Evolutionary conservation across 2,113 vertebrate species (phyloP).

Genomic region (Mus spicilegus): DNA sequence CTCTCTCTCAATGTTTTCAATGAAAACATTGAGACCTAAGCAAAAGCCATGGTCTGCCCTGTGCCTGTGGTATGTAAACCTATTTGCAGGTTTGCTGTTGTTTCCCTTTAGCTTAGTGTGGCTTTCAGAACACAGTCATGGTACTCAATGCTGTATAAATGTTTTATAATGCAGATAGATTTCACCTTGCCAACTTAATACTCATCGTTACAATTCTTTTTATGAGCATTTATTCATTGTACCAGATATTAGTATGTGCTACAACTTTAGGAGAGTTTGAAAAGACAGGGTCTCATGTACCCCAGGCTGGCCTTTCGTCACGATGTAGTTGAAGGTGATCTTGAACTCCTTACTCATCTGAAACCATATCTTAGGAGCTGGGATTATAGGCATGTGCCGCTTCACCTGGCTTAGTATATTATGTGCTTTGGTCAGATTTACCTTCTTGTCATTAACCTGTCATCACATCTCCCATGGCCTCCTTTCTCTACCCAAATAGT

Average conservation of each 20-base stretch:
- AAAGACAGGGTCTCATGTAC: background rate
- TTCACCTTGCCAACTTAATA: background rate
- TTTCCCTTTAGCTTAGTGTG: background rate
- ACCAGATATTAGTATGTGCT: background rate
- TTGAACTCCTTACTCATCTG: background rate
- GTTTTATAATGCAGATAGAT: background rate
- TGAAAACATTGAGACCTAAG: no score
- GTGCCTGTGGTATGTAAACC: background rate
- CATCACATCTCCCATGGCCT: background rate
- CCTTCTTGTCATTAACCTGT: no score
- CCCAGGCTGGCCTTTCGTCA: background rate
- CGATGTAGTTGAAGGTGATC: background rate
- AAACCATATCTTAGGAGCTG: background rate
- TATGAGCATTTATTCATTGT: background rate
- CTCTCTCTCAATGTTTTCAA: background rate
- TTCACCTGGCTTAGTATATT: background rate
- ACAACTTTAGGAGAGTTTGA: background rate
- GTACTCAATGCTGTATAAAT: background rate
- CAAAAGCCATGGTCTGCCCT: background rate
- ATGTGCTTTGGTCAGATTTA: background rate
- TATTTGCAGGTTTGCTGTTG: background rate
- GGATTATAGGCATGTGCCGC: no score
- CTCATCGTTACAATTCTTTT: background rate
- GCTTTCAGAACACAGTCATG: background rate
- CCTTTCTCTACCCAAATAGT: background rate